These are phyloP conservation scores for Sarcophaga bullata DNA, from an alignment of 1,140 invertebrate genomes.

Conservation along the genomic window DNA sequence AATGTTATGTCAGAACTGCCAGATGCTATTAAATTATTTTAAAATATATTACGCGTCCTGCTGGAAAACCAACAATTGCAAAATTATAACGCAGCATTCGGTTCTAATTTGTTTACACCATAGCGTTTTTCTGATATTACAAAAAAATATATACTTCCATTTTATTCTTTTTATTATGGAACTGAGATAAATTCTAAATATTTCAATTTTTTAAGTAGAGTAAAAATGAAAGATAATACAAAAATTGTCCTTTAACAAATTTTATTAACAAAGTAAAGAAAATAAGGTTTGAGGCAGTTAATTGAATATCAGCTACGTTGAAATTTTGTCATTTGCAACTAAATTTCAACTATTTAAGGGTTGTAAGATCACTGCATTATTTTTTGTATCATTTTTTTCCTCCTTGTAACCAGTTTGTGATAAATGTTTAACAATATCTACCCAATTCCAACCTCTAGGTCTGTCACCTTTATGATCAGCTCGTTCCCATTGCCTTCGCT, in stretches of 20 bases:
- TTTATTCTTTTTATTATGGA: too few species aligned
- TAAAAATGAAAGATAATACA: too few species aligned
- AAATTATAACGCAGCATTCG: too few species aligned
- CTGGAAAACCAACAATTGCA: too few species aligned
- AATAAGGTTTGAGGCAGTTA: background rate
- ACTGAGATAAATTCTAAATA: too few species aligned
- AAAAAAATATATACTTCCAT: too few species aligned
- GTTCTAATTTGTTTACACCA: too few species aligned
- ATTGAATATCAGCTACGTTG: background rate
- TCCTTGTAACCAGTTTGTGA: conserved; percentile 73
- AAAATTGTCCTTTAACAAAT: background rate
- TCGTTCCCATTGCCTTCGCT: conserved; percentile 86
- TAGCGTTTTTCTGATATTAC: too few species aligned
- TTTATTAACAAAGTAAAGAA: background rate
- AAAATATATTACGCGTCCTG: too few species aligned
- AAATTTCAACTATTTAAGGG: conserved; percentile 25
- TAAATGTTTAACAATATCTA: conserved; percentile 94
- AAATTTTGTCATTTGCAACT: background rate
- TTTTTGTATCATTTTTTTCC: conserved; percentile 42
- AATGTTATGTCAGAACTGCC: too few species aligned
- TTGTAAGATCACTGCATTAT: conserved; percentile 32
- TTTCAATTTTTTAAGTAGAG: too few species aligned
- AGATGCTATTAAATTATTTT: too few species aligned
- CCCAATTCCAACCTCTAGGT: conserved; percentile 92
- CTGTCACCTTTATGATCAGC: conserved; percentile 84